These are phyloP conservation scores for Lampropteryx suffumata DNA, from an alignment of 2,888 invertebrate species.

Conservation along the genomic window DNA sequence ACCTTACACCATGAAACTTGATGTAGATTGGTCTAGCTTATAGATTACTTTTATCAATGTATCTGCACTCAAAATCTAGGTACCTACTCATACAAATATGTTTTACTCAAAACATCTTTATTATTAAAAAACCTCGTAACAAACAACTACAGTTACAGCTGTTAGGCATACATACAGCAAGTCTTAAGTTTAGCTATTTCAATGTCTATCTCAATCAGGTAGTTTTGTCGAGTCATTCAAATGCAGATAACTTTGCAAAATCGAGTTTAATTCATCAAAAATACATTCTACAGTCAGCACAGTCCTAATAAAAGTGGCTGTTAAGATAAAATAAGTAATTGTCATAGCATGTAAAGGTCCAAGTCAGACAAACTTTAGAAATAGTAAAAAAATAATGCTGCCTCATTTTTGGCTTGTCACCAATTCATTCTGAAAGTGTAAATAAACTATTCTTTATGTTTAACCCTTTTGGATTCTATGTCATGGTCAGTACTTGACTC, in stretches of 20 bases:
- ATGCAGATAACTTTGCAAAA: neutral
- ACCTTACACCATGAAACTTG: too few species aligned
- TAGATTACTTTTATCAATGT: too few species aligned
- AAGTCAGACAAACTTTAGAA: slow-evolving; percentile 5
- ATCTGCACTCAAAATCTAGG: too few species aligned
- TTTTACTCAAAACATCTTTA: too few species aligned
- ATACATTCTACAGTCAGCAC: neutral
- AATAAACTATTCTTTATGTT: slow-evolving; percentile 38
- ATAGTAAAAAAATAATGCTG: too few species aligned
- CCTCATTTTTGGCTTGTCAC: too few species aligned
- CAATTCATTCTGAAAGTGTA: too few species aligned
- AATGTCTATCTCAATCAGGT: neutral
- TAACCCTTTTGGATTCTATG: slow-evolving; percentile 58
- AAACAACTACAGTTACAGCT: too few species aligned
- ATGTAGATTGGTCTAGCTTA: too few species aligned
- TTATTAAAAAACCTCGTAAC: too few species aligned
- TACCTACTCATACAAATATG: too few species aligned
- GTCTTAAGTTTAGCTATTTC: neutral
- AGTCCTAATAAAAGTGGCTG: neutral
- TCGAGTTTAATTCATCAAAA: slow-evolving; percentile 2
- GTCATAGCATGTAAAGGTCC: neutral
- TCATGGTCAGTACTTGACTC: slow-evolving; percentile 43
- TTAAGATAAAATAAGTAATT: neutral
- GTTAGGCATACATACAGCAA: too few species aligned
- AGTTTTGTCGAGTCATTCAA: slow-evolving; percentile 8